Base-by-base conservation (phyloP, 2,113 vertebrate species). In the Shinisaurus crocodilurus region DNA sequence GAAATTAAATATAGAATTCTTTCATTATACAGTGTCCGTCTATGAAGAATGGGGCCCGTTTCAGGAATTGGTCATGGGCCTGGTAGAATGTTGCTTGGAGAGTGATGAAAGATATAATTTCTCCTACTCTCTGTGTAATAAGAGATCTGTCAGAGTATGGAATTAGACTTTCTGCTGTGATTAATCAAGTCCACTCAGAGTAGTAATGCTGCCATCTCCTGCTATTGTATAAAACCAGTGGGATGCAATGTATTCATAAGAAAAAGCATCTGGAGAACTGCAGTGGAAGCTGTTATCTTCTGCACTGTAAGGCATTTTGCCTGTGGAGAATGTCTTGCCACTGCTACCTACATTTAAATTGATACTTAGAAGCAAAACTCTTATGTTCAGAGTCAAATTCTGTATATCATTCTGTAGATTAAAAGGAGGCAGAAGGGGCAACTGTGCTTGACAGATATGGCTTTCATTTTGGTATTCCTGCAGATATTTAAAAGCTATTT, bases 131-230 rank as follows among this genome's bases (percentile, higher is more conserved):
- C 32, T 6, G 45, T n/a, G 67, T 70, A 85, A 85, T n/a, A 72
- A 70, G 27, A 84, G 82, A 67, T 84, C 82, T 84, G 60, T 29
- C 37, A 70, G 83, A 45, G 16, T 70, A 85, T 85, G 69, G 65
- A 50, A 85, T 85, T 85, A 85, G 65, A 69, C 43, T 50, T 85
- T 85, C 65, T 85, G 65, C 43, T 72, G 84, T 70, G 84, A 72
- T 85, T 85, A 85, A 85, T 85, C 43, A 70, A 50, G 43, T 85
- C 43, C 84, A 72, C 84, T 50, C 67, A 45, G 63, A 84, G 60
- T 29, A 50, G 67, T n/a, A 23, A 70, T 72, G 67, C 32, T 70
- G 67, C 65, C 45, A 48, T 72, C 67, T 85, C 45, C 27, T 45
- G 50, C 67, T 23, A 50, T n/a, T 85, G 43, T 32, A 50, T 48